Conservation (phyloP, 2,888 invertebrate genomes). For the Lamproptera curius region DNA sequence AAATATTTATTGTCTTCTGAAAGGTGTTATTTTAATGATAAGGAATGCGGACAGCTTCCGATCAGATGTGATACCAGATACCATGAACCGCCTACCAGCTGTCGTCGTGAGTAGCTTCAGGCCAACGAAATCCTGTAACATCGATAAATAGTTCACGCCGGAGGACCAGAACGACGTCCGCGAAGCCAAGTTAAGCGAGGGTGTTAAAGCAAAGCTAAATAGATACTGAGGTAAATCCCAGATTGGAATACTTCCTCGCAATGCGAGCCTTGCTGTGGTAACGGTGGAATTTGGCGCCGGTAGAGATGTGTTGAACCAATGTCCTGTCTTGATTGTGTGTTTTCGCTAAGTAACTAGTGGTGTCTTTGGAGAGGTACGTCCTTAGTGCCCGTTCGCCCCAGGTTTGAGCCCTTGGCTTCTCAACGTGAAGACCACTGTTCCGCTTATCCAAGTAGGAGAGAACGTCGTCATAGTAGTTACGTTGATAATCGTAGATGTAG, state of each 20-base stretch:
- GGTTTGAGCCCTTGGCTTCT: conserved; percentile 87
- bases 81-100: conserved; percentile 30
- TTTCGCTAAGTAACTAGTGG: conserved; percentile 84
- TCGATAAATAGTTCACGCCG: conserved; percentile 67
- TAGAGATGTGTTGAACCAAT: conserved; percentile 80
- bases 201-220: conserved; percentile 73
- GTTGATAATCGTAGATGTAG: conserved; percentile 90
- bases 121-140: conserved; percentile 74
- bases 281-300: conserved; percentile 83
- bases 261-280: conserved; percentile 87
- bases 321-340: conserved; percentile 79
- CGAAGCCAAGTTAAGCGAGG: conserved; percentile 65
- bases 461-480: conserved; percentile 92
- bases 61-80: conserved; percentile 32
- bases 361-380: conserved; percentile 82
- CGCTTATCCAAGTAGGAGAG: conserved; percentile 89
- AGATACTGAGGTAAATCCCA: conserved; percentile 71
- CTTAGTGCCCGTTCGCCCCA: conserved; percentile 91
- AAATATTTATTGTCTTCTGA: conserved; percentile 69
- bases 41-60: conserved; percentile 70
- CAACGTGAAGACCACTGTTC: conserved; percentile 82
- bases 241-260: conserved; percentile 83
- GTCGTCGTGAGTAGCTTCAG: conserved; percentile 43
- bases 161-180: conserved; percentile 45
- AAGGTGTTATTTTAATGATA: conserved; percentile 47